Conservation (phyloP, 2,888 invertebrate species). For the Lepetodrilus schrolli region DNA sequence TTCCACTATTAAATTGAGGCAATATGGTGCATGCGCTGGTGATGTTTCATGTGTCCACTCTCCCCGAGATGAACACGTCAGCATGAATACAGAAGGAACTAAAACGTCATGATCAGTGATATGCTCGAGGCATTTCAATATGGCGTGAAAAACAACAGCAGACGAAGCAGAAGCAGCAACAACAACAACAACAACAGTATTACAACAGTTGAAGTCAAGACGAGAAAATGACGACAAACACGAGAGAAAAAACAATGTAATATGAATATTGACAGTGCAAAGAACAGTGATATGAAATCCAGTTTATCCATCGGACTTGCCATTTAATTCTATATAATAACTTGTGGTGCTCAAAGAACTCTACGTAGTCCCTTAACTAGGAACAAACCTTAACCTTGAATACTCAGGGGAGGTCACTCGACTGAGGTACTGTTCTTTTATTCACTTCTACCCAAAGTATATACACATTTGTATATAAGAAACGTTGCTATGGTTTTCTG, state of each 20-base stretch:
- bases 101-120: background rate
- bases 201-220: slow-evolving; percentile 3
- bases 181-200: background rate
- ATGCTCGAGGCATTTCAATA: background rate
- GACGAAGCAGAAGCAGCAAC: background rate
- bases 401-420: slow-evolving; percentile 12
- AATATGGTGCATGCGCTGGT: slow-evolving; percentile 21
- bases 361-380: background rate
- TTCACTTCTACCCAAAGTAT: background rate
- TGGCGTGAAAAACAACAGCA: no score
- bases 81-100: background rate
- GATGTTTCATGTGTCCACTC: background rate
- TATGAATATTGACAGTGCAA: background rate
- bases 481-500: slow-evolving; percentile 21
- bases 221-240: slow-evolving; percentile 1
- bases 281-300: background rate
- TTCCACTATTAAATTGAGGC: slow-evolving; percentile 9
- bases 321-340: background rate
- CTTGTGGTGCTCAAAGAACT: slow-evolving; percentile 21
- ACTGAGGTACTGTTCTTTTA: slow-evolving; percentile 17
- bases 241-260: background rate
- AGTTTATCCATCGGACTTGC: slow-evolving; percentile 1
- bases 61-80: background rate
- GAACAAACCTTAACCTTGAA: slow-evolving; percentile 19
- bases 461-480: background rate